Conservation (phyloP, 1,140 invertebrate genomes). For the Aphaenogaster floridana region DNA sequence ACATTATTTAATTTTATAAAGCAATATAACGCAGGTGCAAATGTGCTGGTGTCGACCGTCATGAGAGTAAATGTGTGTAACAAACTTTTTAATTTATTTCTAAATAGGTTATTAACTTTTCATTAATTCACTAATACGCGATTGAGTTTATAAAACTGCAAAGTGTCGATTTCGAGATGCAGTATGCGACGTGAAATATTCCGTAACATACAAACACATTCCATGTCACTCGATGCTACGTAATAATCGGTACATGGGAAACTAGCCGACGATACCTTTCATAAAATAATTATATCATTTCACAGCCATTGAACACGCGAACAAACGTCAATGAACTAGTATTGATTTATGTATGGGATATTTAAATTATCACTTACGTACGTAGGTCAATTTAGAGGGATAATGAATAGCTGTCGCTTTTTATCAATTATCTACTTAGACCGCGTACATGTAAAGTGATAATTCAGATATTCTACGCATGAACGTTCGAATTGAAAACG, state of each 20-base stretch:
- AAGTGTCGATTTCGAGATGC: neutral
- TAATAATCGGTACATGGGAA: neutral
- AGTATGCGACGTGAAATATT: neutral
- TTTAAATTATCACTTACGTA: conserved; percentile 36
- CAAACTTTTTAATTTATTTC: conserved; percentile 19
- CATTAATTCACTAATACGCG: conserved; percentile 27
- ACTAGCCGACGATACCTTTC: conserved; percentile 7
- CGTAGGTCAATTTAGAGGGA: neutral
- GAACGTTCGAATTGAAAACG: conserved; percentile 1
- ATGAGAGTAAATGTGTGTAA: neutral
- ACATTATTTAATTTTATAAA: conserved; percentile 39
- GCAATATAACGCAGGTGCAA: conserved; percentile 20
- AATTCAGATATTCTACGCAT: conserved; percentile 16
- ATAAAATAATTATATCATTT: conserved; percentile 33
- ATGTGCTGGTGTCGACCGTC: conserved; percentile 14
- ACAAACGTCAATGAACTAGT: conserved; percentile 28
- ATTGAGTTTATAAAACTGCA: conserved; percentile 19
- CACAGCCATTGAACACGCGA: neutral
- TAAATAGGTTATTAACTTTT: conserved; percentile 15
- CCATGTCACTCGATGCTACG: neutral
- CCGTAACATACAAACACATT: neutral
- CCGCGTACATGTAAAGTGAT: conserved; percentile 5
- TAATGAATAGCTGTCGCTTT: neutral
- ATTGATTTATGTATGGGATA: conserved; percentile 32
- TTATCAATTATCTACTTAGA: conserved; percentile 23